These are phyloP conservation scores for Chaitophorus viminalis DNA, from an alignment of 2,888 invertebrate species.

Conservation along the genomic window DNA sequence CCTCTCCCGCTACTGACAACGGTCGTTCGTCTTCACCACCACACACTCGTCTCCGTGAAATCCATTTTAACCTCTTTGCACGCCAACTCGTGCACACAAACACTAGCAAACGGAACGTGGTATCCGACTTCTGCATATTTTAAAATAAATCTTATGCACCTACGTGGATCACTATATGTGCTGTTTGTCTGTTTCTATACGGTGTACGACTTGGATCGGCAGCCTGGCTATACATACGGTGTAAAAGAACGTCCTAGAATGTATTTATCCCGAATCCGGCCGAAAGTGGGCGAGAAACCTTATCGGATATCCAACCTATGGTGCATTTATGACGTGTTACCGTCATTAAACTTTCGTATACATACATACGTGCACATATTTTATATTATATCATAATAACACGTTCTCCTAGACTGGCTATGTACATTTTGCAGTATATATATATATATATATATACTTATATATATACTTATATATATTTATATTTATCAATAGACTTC, in stretches of 20 bases:
- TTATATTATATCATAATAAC: neutral
- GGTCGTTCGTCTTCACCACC: neutral
- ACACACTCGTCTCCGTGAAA: neutral
- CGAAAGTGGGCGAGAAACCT: neutral
- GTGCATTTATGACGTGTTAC: neutral
- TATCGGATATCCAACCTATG: neutral
- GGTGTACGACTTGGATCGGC: neutral
- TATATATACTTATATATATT: neutral
- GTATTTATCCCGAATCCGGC: neutral
- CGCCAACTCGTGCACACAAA: neutral
- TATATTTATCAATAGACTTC: neutral
- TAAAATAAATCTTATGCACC: conserved; percentile 42
- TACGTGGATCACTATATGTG: neutral
- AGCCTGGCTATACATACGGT: too few relatives aligned
- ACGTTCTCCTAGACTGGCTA: neutral
- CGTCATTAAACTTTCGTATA: too few relatives aligned
- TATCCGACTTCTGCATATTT: conserved; percentile 27
- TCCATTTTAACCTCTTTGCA: neutral
- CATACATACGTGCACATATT: neutral
- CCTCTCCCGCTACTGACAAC: neutral
- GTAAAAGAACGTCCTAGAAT: neutral
- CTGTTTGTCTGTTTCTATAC: too few relatives aligned
- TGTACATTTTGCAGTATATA: neutral
- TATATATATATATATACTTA: too few relatives aligned
- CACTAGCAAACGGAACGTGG: neutral